Evolutionary conservation across 2,888 invertebrate species (phyloP).

Genomic region (Euzetes globulus): DNA sequence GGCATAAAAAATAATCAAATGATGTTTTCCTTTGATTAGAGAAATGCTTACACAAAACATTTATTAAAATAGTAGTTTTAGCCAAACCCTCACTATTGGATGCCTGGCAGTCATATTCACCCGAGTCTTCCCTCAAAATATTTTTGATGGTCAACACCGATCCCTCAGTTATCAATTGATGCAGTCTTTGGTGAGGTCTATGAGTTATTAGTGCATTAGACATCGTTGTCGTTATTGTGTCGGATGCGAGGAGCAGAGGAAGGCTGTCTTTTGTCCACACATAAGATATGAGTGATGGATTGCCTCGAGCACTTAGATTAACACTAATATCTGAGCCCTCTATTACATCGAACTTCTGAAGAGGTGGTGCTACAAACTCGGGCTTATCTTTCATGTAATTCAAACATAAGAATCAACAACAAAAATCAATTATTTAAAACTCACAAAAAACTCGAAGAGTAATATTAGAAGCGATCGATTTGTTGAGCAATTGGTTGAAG

Average conservation of each 20-base stretch:
- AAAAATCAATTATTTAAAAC: slow-evolving; percentile 50
- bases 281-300: slow-evolving; percentile 72
- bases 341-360: slow-evolving; percentile 45
- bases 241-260: slow-evolving; percentile 10
- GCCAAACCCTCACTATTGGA: slow-evolving; percentile 77
- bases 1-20: neutral
- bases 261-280: slow-evolving; percentile 61
- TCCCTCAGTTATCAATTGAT: slow-evolving; percentile 26
- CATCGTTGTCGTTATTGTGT: slow-evolving; percentile 1
- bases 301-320: slow-evolving; percentile 69
- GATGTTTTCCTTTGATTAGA: neutral
- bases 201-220: slow-evolving; percentile 2
- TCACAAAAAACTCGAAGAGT: slow-evolving; percentile 86
- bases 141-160: slow-evolving; percentile 71
- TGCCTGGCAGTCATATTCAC: slow-evolving; percentile 76
- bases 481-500: slow-evolving; percentile 73
- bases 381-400: slow-evolving; percentile 44
- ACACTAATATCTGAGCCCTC: slow-evolving; percentile 74
- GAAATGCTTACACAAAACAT: slow-evolving; percentile 66
- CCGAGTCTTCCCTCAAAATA: slow-evolving; percentile 70
- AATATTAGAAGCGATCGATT: slow-evolving; percentile 77
- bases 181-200: neutral
- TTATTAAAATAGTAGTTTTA: slow-evolving; percentile 66
- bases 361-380: slow-evolving; percentile 41
- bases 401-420: slow-evolving; percentile 9